Conservation (phyloP, 2,113 vertebrate genomes). For the Leiothrix lutea region DNA sequence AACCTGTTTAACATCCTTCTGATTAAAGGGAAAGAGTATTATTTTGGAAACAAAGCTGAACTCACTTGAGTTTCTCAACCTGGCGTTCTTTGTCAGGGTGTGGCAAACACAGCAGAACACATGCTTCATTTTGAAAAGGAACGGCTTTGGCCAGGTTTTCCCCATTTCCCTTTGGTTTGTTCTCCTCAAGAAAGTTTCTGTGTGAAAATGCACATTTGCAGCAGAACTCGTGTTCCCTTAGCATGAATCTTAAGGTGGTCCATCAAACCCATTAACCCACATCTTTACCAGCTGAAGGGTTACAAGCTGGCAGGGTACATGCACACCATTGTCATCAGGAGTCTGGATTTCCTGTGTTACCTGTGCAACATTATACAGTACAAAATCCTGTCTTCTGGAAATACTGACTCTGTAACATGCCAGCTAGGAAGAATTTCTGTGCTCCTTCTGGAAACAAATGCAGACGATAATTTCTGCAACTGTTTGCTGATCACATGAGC, state of each 20-base stretch:
- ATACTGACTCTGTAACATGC: neutral
- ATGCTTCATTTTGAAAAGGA: neutral
- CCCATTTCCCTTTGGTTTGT: neutral
- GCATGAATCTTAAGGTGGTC: neutral
- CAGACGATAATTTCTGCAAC: neutral
- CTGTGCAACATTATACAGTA: neutral
- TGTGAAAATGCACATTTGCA: neutral
- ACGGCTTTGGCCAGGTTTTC: neutral
- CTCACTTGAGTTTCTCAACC: constrained; percentile 31
- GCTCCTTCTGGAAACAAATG: neutral
- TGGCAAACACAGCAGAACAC: neutral
- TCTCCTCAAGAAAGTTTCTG: neutral
- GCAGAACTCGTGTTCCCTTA: neutral
- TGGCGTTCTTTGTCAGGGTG: neutral
- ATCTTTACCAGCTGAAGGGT: neutral
- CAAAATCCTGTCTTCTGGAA: neutral
- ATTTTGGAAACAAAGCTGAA: constrained; percentile 49
- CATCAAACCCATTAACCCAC: neutral
- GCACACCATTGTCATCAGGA: neutral
- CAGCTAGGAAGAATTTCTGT: accelerated
- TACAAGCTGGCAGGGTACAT: neutral
- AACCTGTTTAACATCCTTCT: constrained; percentile 20
- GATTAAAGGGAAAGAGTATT: constrained; percentile 50
- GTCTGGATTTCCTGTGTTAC: neutral
- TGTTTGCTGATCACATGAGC: neutral